Conservation (phyloP, 2,888 invertebrate species). For the Abrostola triplasia region DNA sequence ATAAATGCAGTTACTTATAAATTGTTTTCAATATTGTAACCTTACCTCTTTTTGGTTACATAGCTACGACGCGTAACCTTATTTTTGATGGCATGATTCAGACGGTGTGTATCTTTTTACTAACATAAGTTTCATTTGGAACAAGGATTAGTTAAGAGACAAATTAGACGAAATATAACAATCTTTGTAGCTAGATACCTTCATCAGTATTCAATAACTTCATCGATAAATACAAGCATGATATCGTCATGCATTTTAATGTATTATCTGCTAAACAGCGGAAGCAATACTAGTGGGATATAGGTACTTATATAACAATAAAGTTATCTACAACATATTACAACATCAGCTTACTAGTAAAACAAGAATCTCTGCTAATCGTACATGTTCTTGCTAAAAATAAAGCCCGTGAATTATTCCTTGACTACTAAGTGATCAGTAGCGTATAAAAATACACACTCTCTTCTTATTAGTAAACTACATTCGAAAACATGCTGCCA, state of each 20-base stretch:
- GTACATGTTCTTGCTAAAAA: conserved; percentile 6
- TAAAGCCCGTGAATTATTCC: conserved; percentile 11
- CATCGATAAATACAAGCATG: too few species aligned
- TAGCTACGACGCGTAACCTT: too few species aligned
- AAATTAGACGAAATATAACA: background rate
- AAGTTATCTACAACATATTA: conserved; percentile 9
- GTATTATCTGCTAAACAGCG: background rate
- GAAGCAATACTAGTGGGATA: background rate
- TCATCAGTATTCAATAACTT: too few species aligned
- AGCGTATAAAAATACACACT: background rate
- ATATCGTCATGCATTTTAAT: background rate
- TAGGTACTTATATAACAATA: background rate
- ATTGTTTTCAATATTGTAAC: too few species aligned
- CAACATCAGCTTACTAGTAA: conserved; percentile 23
- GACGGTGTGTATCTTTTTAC: too few species aligned
- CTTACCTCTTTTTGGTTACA: too few species aligned
- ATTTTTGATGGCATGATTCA: too few species aligned
- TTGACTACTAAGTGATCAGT: conserved; percentile 8
- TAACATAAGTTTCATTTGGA: too few species aligned
- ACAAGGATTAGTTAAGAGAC: too few species aligned
- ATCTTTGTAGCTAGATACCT: background rate
- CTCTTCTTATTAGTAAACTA: background rate
- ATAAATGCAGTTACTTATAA: too few species aligned
- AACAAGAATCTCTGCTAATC: conserved; percentile 18
- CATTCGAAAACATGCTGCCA: background rate